Evolutionary conservation across 2,888 invertebrate species (phyloP).

Genomic region (Platycnemis pennipes): DNA sequence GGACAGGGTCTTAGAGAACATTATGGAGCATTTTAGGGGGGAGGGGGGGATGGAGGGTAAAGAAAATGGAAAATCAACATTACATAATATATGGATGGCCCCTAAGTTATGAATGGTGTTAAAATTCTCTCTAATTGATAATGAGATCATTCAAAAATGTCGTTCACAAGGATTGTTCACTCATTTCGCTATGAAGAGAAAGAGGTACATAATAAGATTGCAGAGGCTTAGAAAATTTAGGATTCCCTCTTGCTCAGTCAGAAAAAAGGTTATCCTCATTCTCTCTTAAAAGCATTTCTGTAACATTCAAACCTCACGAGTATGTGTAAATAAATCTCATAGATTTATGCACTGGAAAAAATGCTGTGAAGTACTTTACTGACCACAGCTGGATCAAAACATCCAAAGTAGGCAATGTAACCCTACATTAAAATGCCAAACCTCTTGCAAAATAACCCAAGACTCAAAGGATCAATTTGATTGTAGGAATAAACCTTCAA

Average conservation of each 20-base stretch:
- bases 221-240: background rate
- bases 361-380: background rate
- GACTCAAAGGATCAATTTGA: background rate
- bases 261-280: background rate
- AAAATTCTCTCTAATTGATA: background rate
- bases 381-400: background rate
- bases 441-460: background rate
- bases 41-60: too few relatives aligned
- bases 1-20: too few relatives aligned
- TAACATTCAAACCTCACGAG: background rate
- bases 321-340: background rate
- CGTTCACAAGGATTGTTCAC: background rate
- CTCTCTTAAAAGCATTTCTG: background rate
- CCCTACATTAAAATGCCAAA: background rate
- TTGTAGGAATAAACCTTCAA: background rate
- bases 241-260: background rate
- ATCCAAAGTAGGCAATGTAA: background rate
- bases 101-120: background rate
- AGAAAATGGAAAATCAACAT: too few relatives aligned
- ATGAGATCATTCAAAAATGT: background rate
- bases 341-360: background rate
- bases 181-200: background rate
- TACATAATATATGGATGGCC: too few relatives aligned
- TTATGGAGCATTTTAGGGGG: too few relatives aligned
- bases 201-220: background rate